Evolutionary conservation across 2,797 vertebrate genomes (phyloP).

Genomic region (Thaleichthys pacificus): DNA sequence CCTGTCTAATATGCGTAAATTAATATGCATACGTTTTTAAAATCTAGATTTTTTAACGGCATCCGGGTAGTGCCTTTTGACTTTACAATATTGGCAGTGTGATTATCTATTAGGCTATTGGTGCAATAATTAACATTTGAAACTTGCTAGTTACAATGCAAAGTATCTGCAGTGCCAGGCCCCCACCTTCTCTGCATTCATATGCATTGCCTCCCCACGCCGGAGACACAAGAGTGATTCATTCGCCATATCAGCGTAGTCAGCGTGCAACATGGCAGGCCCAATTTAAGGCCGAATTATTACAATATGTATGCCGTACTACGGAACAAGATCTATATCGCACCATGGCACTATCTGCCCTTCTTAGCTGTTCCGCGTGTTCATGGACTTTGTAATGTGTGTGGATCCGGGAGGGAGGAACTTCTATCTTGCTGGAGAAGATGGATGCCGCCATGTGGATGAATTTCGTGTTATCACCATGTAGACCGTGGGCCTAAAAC

Average conservation of each 20-base stretch:
- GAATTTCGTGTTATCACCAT: constrained; percentile 66
- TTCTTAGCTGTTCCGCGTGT: constrained; percentile 21
- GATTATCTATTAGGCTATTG: background rate
- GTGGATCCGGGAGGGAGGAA: constrained; percentile 43
- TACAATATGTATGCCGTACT: constrained; percentile 8
- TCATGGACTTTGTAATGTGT: constrained; percentile 32
- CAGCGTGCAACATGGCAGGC: constrained; percentile 35
- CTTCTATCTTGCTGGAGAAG: constrained; percentile 54
- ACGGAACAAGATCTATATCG: constrained; percentile 11
- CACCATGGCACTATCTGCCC: constrained; percentile 14
- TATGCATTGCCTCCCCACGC: constrained; percentile 40
- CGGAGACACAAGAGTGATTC: constrained; percentile 40
- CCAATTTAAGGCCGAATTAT: constrained; percentile 2
- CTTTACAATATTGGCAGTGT: background rate
- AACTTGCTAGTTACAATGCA: background rate
- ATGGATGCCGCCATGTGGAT: constrained; percentile 71
- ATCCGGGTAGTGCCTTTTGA: too few species aligned
- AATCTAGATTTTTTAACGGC: too few species aligned
- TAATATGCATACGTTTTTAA: too few species aligned
- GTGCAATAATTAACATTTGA: background rate
- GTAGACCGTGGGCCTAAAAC: constrained; percentile 43
- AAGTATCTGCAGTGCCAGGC: constrained; percentile 28
- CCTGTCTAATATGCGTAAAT: too few species aligned
- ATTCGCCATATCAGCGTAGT: constrained; percentile 50
- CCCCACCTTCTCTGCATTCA: constrained; percentile 46